Base-by-base conservation (phyloP, 2,888 invertebrate species). In the Cryptus viduatorius region DNA sequence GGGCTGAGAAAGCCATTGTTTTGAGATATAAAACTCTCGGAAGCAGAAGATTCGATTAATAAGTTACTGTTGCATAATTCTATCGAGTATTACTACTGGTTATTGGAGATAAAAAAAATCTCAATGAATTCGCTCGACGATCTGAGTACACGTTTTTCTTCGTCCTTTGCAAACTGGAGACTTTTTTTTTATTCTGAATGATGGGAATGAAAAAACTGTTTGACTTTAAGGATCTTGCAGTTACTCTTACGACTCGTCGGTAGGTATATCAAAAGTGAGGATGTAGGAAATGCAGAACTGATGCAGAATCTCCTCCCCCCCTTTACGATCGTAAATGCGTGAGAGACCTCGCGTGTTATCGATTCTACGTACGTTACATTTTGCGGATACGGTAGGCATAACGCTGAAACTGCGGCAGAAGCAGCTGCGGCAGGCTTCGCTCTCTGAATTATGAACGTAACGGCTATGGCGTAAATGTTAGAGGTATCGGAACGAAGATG, bases 341-440 rank as follows among this genome's bases (percentile, higher is more conserved):
- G 44, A 53, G 31, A 46, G 69, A 46, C 31, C 42, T 16, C 5
- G 72, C 12, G 8, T 61, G 14, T 68, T 79, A 83, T 83, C 73
- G 79, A 83, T 79, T 83, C 76, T 24, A 64, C 65, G 59, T 50
- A 61, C 72, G 75, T 79, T 29, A 79, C 76, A 77, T 77, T 80
- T 84, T 53, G 79, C 79, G 76, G 72, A 80, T 84, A 77, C 72
- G 53, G 77, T 65, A 50, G 16, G 50, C 14, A 46, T 42, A 65
- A 76, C 53, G 59, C 24, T 65, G 65, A 16, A 76, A 65, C 50
- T 42, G 75, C 65, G 48, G 19, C 50, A 53, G 75, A 65, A 53
- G 48, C 75, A 64, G 75, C 75, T 64, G 61, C 48, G 48, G 64
- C 48, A 64, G 64, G 46, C 65, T 53, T 42, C 44, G 68, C 64